Evolutionary conservation across 2,113 vertebrate species (phyloP), one percentile per base, ranked within the genome.

Genomic region (Phycodurus eques): DNA sequence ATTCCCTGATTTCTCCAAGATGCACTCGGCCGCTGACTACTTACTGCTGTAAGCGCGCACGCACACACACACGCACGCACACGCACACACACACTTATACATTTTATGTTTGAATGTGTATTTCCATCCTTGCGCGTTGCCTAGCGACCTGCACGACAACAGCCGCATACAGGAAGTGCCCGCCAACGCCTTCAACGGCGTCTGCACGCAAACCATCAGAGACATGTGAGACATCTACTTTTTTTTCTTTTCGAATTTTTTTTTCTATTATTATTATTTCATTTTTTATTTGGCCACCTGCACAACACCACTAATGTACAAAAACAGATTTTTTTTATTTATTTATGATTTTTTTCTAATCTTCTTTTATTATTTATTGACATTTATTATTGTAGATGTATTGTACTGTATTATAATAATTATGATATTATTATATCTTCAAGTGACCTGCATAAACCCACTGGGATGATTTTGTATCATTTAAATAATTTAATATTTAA

Each of bases 101-200:
- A 27, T 27, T 27, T 27, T 27, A 27, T 7, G 2, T 51, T 14
- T 33, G 8, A 33, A 49, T 31, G 1, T 33, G 66, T 17, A 8
- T 46, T n/a, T 46, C 31, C 10, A 27, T 27, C 5, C 13, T 49
- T 73, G 1, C 71, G 66, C 83, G 61, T 39, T 70, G 57, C 70
- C 63, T 15, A 93, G 92, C 63, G 82, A 90, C 62, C 76, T 93
- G 19, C 68, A 91, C 19, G 92, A 92, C 22, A 93, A 93, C 87
- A 86, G 66, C 72, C 46, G 87, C 84, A 85, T 94, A 27, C 49
- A 83, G 60, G 78, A 49, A 35, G 85, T 93, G 71, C 92, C 89
- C 9, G 81, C 83, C 73, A 91, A 92, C 54, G 90, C 91, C 62
- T 93, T 93, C 86, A 83, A 79, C 65, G 91, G 92, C 80, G 87